Percentiles rank a stretch among this genome's conserved stretches.
These are phyloP conservation scores for Epinotia demarniana DNA, from an alignment of 2,888 invertebrate genomes.

Conservation along the genomic window DNA sequence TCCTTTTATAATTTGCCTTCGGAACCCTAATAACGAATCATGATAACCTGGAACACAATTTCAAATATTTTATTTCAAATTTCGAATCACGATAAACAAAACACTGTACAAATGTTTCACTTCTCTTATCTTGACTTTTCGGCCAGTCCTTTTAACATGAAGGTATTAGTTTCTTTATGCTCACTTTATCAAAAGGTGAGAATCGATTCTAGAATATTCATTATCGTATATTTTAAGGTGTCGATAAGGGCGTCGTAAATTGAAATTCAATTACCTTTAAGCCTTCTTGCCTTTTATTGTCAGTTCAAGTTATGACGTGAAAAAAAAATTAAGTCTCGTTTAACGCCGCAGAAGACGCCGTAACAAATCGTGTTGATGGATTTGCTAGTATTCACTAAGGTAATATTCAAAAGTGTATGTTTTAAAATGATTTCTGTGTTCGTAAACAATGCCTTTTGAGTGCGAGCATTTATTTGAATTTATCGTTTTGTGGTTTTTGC, in stretches of 20 bases:
- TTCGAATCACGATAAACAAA: conserved; percentile 37
- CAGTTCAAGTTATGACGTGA: conserved; percentile 50
- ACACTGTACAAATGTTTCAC: conserved; percentile 32
- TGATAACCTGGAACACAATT: conserved; percentile 37
- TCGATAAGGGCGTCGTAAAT: conserved; percentile 56
- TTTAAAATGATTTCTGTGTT: neutral
- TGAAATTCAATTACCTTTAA: conserved; percentile 61
- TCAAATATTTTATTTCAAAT: conserved; percentile 41
- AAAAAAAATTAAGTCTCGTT: conserved; percentile 34
- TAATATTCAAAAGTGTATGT: conserved; percentile 5
- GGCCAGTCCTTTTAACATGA: conserved; percentile 19
- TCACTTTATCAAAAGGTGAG: conserved; percentile 36
- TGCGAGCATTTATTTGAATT: neutral
- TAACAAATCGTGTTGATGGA: conserved; percentile 28
- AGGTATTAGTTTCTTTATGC: conserved; percentile 5
- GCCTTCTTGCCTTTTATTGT: conserved; percentile 54
- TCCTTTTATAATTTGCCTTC: neutral
- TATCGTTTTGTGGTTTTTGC: neutral
- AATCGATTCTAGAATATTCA: conserved; percentile 46
- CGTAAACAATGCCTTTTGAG: neutral
- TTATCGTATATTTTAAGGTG: conserved; percentile 51
- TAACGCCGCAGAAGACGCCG: conserved; percentile 7
- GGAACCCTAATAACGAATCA: conserved; percentile 28
- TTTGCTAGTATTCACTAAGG: conserved; percentile 1
- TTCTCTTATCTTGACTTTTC: conserved; percentile 35